Conservation (phyloP, 2,113 vertebrate species). For the Pampusana beccarii region DNA sequence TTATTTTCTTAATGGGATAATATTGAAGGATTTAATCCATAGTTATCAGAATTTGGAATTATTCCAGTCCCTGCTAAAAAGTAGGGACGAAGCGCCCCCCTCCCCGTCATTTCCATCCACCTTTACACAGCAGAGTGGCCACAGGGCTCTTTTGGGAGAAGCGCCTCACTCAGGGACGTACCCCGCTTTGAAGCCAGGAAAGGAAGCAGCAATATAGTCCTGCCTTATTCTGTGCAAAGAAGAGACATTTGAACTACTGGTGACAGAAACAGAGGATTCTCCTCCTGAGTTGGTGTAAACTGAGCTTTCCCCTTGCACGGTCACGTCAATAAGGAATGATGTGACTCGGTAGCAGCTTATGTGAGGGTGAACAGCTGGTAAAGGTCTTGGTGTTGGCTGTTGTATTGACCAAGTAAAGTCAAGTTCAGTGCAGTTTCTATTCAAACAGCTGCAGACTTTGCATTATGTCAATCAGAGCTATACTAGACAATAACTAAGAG, state of each 20-base stretch:
- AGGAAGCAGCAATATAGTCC: not conserved
- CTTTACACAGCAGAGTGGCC: not conserved
- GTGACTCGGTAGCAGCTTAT: not conserved
- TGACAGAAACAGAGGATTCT: not conserved
- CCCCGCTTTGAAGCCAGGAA: not conserved
- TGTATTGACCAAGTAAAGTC: not conserved
- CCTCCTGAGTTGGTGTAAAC: not conserved
- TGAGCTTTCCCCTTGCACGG: not conserved
- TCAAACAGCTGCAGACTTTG: not conserved
- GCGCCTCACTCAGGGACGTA: not conserved
- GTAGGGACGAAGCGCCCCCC: not conserved
- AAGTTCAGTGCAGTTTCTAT: not conserved
- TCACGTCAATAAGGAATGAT: accelerated
- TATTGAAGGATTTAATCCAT: not conserved
- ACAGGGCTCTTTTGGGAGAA: not conserved
- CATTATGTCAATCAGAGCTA: not conserved
- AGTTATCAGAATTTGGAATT: not conserved
- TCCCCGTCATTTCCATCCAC: not conserved
- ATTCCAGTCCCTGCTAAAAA: not conserved
- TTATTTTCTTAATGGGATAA: not conserved
- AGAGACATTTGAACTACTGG: not conserved
- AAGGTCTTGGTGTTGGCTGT: not conserved
- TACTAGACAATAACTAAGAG: not conserved
- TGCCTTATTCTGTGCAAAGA: not conserved
- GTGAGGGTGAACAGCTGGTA: not conserved